Percentiles rank a stretch among this genome's conserved stretches.
phyloP scores from a whole-genome alignment of 2,888 invertebrate genomes.

The Meganola albula region DNA sequence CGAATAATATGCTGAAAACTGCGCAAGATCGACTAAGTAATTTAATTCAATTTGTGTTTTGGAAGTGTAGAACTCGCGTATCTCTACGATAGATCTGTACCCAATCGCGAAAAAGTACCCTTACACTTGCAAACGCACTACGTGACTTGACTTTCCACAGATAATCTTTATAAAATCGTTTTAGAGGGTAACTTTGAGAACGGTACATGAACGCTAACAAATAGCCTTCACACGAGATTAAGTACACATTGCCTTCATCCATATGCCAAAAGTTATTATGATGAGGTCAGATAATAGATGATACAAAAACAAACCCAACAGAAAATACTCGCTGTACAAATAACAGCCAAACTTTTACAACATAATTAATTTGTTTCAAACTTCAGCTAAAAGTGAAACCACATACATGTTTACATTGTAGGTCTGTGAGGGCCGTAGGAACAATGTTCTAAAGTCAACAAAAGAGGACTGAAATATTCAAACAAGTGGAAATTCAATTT shows the following conservation, averaged over 20 bases:
- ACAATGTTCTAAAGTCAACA: slow-evolving; percentile 51
- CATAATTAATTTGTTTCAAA: slow-evolving; percentile 28
- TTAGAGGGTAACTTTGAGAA: slow-evolving; percentile 23
- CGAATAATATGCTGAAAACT: too few species aligned
- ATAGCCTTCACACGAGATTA: slow-evolving; percentile 6
- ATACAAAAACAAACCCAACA: slow-evolving; percentile 3
- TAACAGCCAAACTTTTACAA: slow-evolving; percentile 14
- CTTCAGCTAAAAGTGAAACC: slow-evolving; percentile 33
- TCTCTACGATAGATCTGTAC: slow-evolving; percentile 49
- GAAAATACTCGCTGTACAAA: slow-evolving; percentile 12
- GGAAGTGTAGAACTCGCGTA: slow-evolving; percentile 34
- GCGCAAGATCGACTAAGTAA: too few species aligned
- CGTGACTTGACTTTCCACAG: slow-evolving; percentile 53
- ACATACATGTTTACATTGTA: slow-evolving; percentile 42
- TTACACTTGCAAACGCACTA: slow-evolving; percentile 43
- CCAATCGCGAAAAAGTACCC: slow-evolving; percentile 57
- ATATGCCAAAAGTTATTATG: neutral
- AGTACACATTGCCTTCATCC: neutral
- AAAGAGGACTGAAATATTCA: slow-evolving; percentile 54
- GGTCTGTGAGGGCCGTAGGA: slow-evolving; percentile 30
- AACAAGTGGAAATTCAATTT: slow-evolving; percentile 60
- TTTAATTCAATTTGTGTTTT: slow-evolving; percentile 38
- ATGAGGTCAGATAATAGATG: slow-evolving; percentile 1
- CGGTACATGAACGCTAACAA: slow-evolving; percentile 18
- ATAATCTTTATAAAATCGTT: slow-evolving; percentile 40